phyloP scores from a whole-genome alignment of 2,113 vertebrate genomes.

The Electrona antarctica region DNA sequence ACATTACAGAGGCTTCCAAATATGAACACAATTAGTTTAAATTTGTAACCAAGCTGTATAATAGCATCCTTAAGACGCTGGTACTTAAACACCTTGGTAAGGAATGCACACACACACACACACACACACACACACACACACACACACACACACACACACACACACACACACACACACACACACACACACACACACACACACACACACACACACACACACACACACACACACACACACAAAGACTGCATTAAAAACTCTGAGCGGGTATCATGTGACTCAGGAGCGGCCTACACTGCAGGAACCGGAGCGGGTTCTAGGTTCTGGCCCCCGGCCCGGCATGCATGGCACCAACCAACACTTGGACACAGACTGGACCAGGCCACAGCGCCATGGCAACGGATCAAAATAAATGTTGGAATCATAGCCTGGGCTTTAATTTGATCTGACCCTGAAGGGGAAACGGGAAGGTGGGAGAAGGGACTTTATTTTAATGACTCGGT shows the following conservation, averaged over 20 bases:
- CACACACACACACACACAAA: background rate
- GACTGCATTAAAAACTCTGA: background rate
- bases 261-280: conserved; percentile 13
- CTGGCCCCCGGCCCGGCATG: conserved; percentile 1
- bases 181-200: too few species aligned
- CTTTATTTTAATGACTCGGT: conserved; percentile 26
- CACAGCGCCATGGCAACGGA: conserved; percentile 47
- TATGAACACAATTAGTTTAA: too few species aligned
- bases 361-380: conserved; percentile 30
- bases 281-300: conserved; percentile 12
- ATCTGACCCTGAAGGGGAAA: conserved; percentile 48
- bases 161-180: too few species aligned
- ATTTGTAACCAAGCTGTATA: too few species aligned
- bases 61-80: too few species aligned
- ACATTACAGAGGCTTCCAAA: too few species aligned
- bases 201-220: background rate
- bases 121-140: too few species aligned
- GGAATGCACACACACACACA: too few species aligned
- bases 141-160: too few species aligned
- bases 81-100: too few species aligned
- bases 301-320: conserved; percentile 8
- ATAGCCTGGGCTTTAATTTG: conserved; percentile 47
- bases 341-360: conserved; percentile 31
- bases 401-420: conserved; percentile 65
- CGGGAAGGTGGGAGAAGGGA: conserved; percentile 23